Percentiles rank a stretch among this genome's conserved stretches.
phyloP scores from a whole-genome alignment of 37 sponge, comb jelly and placozoan species.

The Chondrosia reniformis region DNA sequence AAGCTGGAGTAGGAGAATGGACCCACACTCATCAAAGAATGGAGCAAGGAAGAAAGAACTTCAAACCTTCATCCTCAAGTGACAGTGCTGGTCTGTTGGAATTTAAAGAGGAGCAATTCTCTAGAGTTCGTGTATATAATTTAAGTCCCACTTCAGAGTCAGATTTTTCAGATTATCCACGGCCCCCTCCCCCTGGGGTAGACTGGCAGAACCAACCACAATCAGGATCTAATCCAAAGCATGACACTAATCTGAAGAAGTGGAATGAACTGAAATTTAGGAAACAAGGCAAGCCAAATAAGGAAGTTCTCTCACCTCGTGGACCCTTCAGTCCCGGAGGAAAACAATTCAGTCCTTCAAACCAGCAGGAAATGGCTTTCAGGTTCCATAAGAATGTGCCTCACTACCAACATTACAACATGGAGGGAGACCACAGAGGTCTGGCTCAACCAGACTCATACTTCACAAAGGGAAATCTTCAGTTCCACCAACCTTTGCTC shows the following conservation, averaged over 20 bases:
- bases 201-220: not conserved
- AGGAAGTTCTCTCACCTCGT: too few relatives aligned
- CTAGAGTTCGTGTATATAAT: not conserved
- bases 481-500: conserved; percentile 2
- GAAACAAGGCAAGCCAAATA: too few relatives aligned
- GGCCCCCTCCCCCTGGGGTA: conserved; percentile 17
- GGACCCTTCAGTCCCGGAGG: not conserved
- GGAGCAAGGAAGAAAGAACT: too few relatives aligned
- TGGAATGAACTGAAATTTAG: not conserved
- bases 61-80: not conserved
- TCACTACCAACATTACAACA: not conserved
- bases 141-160: conserved; percentile 17
- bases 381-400: not conserved
- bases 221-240: not conserved
- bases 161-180: not conserved
- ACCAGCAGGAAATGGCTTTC: not conserved
- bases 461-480: not conserved
- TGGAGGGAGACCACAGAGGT: too few relatives aligned
- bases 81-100: not conserved
- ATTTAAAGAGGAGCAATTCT: not conserved
- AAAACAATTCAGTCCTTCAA: not conserved
- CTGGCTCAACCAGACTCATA: not conserved
- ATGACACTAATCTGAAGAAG: not conserved
- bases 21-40: too few relatives aligned
- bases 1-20: conserved; percentile 18